Evolutionary conservation across 2,113 vertebrate genomes (phyloP).

Genomic region (Haplochromis burtoni): DNA sequence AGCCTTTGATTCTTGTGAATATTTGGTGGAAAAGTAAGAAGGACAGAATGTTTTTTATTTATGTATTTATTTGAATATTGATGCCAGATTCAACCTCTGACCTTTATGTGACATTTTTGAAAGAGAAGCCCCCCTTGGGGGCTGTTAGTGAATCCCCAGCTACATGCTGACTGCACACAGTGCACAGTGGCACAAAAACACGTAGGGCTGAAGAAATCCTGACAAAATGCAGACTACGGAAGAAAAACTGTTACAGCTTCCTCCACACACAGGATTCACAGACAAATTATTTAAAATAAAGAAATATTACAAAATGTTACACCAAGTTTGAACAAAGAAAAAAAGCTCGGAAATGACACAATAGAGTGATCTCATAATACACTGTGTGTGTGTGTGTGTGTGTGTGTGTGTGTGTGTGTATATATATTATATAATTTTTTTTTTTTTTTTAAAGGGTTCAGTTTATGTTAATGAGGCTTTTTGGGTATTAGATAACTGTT

Average conservation of each 20-base stretch:
- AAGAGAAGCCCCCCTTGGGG: slow-evolving; percentile 4
- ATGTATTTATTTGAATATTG: neutral
- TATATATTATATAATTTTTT: neutral
- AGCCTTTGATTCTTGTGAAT: neutral
- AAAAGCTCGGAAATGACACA: neutral
- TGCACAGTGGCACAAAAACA: neutral
- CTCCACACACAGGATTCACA: neutral
- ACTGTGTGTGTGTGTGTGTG: rapidly evolving
- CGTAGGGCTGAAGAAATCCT: neutral
- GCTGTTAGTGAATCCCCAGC: neutral
- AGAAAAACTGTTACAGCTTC: neutral
- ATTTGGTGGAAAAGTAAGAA: neutral
- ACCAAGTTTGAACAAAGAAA: neutral
- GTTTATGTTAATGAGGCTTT: neutral
- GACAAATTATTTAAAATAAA: neutral
- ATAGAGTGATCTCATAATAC: neutral
- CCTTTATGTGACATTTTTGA: slow-evolving; percentile 52
- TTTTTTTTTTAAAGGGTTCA: neutral
- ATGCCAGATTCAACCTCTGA: slow-evolving; percentile 6
- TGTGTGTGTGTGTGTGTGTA: rapidly evolving
- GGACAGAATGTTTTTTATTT: neutral
- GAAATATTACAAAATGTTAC: neutral
- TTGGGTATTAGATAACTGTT: neutral
- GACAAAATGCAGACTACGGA: neutral
- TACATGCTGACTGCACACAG: neutral